Conservation (phyloP, 2,797 vertebrate species). For the Heliangelus exortis region DNA sequence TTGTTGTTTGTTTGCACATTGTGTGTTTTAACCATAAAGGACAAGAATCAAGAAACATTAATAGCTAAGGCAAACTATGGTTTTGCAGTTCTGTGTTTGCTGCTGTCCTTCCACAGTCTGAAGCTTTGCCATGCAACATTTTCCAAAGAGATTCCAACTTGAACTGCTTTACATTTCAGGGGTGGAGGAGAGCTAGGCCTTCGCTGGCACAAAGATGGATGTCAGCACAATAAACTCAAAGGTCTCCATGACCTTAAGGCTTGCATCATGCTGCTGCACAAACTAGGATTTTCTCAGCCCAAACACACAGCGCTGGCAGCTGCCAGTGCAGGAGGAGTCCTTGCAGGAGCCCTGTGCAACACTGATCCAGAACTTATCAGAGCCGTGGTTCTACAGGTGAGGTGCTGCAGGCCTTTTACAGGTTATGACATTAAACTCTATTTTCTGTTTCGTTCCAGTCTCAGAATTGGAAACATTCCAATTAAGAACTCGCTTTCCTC, state of each 20-base stretch:
- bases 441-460: neutral
- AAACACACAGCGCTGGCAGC: slow-evolving; percentile 83
- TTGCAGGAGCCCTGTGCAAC: slow-evolving; percentile 92
- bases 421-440: neutral
- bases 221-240: slow-evolving; percentile 84
- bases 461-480: neutral
- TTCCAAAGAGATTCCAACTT: neutral
- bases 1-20: neutral
- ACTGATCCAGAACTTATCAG: slow-evolving; percentile 82
- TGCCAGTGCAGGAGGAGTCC: slow-evolving; percentile 92
- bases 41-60: neutral
- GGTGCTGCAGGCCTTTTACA: neutral
- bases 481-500: neutral
- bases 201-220: slow-evolving; percentile 88
- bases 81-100: neutral
- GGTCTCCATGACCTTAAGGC: slow-evolving; percentile 90
- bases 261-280: slow-evolving; percentile 86
- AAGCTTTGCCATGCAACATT: neutral
- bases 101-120: neutral
- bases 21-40: neutral
- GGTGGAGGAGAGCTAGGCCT: slow-evolving; percentile 92
- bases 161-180: slow-evolving; percentile 68
- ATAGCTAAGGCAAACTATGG: neutral
- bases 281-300: slow-evolving; percentile 86
- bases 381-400: slow-evolving; percentile 89